Evolutionary conservation across 2,113 vertebrate species (phyloP).

Genomic region (Chloebia gouldiae): DNA sequence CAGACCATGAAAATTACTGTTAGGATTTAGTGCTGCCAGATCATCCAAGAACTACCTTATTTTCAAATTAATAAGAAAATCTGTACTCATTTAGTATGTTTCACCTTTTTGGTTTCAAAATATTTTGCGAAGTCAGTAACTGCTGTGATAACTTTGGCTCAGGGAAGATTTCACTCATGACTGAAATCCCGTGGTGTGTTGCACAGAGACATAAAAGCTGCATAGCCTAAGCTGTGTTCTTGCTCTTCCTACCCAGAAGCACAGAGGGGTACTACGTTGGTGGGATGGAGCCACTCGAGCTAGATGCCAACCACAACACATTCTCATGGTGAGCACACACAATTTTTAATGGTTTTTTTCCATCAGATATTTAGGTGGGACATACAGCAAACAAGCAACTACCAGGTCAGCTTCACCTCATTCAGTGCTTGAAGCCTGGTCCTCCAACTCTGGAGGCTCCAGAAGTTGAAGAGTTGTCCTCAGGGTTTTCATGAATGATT

Average conservation of each 20-base stretch:
- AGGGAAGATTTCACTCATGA: not conserved
- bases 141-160: not conserved
- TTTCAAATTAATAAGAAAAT: not conserved
- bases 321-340: not conserved
- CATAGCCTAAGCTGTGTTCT: not conserved
- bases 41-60: not conserved
- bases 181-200: not conserved
- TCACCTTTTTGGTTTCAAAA: not conserved
- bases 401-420: not conserved
- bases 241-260: not conserved
- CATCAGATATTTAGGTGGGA: not conserved
- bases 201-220: not conserved
- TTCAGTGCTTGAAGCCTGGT: accelerated
- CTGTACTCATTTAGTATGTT: not conserved
- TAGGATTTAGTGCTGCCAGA: not conserved
- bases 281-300: not conserved
- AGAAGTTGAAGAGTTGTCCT: not conserved
- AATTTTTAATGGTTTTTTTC: not conserved
- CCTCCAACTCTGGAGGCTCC: not conserved
- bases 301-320: not conserved
- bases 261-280: not conserved
- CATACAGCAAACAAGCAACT: not conserved
- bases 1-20: not conserved
- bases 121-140: not conserved
- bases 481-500: not conserved